phyloP scores from a whole-genome alignment of 1,140 invertebrate genomes.

The Venturia canescens region DNA sequence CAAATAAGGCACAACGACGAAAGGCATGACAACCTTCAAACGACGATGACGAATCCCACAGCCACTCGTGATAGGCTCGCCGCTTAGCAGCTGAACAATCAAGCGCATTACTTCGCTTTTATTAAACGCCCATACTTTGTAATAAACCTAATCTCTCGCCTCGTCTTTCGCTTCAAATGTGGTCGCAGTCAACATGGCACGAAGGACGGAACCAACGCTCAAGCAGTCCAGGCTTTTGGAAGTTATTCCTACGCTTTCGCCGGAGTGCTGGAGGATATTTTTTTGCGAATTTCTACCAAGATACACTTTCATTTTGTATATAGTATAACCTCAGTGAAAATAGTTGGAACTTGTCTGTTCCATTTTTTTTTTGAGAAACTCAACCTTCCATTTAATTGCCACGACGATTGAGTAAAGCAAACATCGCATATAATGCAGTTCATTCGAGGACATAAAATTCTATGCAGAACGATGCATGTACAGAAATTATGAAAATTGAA shows the following conservation, averaged over 20 bases:
- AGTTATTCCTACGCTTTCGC: background rate
- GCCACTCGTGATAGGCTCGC: conserved; percentile 17
- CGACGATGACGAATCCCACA: background rate
- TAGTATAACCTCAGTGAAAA: too few relatives aligned
- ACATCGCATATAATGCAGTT: too few relatives aligned
- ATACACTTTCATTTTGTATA: too few relatives aligned
- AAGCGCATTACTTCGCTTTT: background rate
- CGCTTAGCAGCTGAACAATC: conserved; percentile 19
- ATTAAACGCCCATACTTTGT: conserved; percentile 21
- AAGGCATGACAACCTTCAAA: conserved; percentile 8
- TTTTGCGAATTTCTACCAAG: background rate
- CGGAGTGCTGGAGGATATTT: background rate
- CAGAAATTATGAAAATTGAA: too few relatives aligned
- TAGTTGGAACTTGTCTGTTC: too few relatives aligned
- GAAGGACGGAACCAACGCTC: background rate
- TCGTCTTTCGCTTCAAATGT: background rate
- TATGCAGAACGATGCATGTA: too few relatives aligned
- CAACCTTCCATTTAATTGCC: too few relatives aligned
- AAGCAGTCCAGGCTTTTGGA: background rate
- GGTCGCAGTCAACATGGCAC: background rate
- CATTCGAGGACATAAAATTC: too few relatives aligned
- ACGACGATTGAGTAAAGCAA: too few relatives aligned
- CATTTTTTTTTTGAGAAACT: too few relatives aligned
- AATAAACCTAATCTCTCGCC: too few relatives aligned
- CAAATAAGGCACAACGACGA: conserved; percentile 36